Base-by-base conservation (phyloP, 2,797 vertebrate species). In the Zalophus californianus region DNA sequence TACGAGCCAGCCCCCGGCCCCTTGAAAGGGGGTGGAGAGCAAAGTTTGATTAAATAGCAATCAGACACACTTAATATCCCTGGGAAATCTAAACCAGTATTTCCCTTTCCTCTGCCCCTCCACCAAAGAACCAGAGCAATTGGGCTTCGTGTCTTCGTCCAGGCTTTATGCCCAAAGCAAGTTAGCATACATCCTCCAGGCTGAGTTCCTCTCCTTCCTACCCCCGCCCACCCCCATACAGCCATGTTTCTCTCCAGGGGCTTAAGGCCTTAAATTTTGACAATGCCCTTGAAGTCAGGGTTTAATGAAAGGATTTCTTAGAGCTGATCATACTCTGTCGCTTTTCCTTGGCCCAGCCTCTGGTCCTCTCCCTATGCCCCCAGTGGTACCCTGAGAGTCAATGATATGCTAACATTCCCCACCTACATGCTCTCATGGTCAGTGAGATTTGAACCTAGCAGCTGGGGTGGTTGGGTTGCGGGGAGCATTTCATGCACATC, bases 341-440 rank as follows among this genome's bases (percentile, higher is more conserved):
- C 56, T 66, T 23, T 27, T 52, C 14, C 35, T n/a, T 62, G n/a
- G 58, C 58, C 89, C 38, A 66, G 87, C 16, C 41, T 72, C 78
- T 72, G 72, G 60, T 60, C 78, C 60, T 73, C n/a, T 62, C 62
- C 50, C 75, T 41, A 8, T 12, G 50, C 27, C n/a, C 44, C 56
- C 72, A 56, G 23, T 60, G 79, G 56, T 90, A 90, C 68, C 68
- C 84, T 32, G 48, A 95, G 44, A 96, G 79, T 72, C 91, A 92
- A 62, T 64, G 95, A 96, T 98, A 96, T 98, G 97, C 97, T 98
- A 97, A 94, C 0, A 0, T 80, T 89, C 35, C 58, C 88, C 88
- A 78, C 41, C n/a, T 38, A 20, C 14, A 35, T 7, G 21, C 77
- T 82, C 77, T 35, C 50, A 41, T 73, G 38, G 50, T 86, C 82